Conservation (phyloP, 2,797 vertebrate genomes). For the Xyrichtys novacula region DNA sequence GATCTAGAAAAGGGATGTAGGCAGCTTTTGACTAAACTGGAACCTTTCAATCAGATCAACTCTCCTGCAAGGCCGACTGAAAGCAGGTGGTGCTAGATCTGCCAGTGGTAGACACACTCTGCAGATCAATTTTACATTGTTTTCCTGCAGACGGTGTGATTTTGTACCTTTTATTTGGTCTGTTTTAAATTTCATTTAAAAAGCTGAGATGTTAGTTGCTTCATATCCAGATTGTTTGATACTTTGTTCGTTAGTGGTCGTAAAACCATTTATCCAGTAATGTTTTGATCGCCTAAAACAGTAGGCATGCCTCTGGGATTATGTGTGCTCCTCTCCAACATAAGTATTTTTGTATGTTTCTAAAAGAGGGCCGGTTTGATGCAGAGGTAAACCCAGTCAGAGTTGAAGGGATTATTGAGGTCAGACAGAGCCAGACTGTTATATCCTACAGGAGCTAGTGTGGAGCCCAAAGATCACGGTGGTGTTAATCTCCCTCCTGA, state of each 20-base stretch:
- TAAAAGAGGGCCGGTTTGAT: slow-evolving; percentile 3
- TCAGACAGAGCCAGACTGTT: slow-evolving; percentile 48
- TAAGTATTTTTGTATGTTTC: slow-evolving; percentile 8
- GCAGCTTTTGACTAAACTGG: no score
- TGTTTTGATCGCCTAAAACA: not conserved
- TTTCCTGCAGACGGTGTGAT: no score
- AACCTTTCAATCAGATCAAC: no score
- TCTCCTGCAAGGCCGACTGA: no score
- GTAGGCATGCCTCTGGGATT: not conserved
- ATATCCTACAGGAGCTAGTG: slow-evolving; percentile 41
- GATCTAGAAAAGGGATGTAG: no score
- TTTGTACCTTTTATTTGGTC: no score
- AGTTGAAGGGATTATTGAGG: slow-evolving; percentile 31
- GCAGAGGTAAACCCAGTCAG: slow-evolving; percentile 12
- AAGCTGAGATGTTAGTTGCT: no score
- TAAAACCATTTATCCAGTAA: not conserved
- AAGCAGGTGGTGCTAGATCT: no score
- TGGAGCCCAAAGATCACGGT: slow-evolving; percentile 39
- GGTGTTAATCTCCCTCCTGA: slow-evolving; percentile 61
- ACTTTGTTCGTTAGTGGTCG: not conserved
- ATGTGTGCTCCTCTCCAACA: slow-evolving; percentile 5
- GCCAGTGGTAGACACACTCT: no score
- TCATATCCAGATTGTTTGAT: not conserved
- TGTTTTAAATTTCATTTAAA: no score
- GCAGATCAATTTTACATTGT: no score